phyloP scores from a whole-genome alignment of 2,113 vertebrate genomes.

The Raphicerus campestris region DNA sequence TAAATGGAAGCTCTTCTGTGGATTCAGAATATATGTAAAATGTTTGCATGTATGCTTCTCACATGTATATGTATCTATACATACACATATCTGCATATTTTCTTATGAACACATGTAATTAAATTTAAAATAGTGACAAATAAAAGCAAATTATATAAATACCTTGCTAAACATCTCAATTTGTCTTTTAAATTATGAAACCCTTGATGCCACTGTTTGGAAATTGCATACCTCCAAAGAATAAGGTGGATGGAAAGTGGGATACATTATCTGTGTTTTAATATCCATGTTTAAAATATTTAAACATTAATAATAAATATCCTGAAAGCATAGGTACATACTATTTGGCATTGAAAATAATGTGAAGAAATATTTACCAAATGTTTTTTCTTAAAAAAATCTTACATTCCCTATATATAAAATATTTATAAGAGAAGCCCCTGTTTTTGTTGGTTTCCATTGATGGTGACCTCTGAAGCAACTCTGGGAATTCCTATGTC shows the following conservation, averaged over 20 bases:
- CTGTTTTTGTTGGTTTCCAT: neutral
- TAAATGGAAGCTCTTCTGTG: neutral
- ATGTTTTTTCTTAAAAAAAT: neutral
- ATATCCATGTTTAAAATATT: neutral
- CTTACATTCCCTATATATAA: neutral
- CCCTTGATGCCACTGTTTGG: neutral
- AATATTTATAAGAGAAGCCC: neutral
- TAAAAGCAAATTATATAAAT: neutral
- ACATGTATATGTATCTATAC: neutral
- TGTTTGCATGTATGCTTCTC: neutral
- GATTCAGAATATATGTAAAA: neutral
- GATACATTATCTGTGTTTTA: neutral
- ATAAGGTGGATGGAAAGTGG: neutral
- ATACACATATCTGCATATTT: neutral
- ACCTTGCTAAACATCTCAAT: neutral
- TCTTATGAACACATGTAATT: neutral
- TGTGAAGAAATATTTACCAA: neutral
- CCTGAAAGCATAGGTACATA: neutral
- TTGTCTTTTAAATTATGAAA: constrained; percentile 14
- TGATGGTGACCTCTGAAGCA: neutral
- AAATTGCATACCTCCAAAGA: neutral
- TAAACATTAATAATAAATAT: neutral
- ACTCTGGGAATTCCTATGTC: neutral
- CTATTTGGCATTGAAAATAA: neutral
- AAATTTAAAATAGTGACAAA: constrained; percentile 5